Evolutionary conservation across 2,888 invertebrate species (phyloP), one percentile per base, ranked within the genome.

Genomic region (Pristionchus maxplancki): DNA sequence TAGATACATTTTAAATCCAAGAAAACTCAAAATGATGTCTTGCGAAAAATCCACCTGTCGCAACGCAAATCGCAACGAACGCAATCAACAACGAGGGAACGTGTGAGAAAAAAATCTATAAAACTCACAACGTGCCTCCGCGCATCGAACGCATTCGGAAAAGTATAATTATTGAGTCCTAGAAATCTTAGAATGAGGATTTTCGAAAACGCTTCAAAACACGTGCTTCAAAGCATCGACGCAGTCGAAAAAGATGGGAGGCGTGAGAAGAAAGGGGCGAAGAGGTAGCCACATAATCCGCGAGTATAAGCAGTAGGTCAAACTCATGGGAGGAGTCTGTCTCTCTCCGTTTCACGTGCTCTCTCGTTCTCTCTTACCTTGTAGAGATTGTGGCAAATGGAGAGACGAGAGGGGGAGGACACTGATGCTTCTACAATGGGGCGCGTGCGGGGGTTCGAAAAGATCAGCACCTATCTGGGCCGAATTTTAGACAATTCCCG

Each of bases 281-380:
- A 20, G 24, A 58, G 58, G 6, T n/a, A 53, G n/a, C 58, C n/a
- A n/a, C 58, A 58, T 58, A 58, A 58, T 58, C n/a, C 58, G 24
- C 58, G n/a, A 50, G 58, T 58, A 58, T 58, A 58, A 58, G 58
- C 58, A 58, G 58, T 58, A 58, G 58, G 58, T 58, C 58, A 58
- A 58, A 58, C 58, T 58, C n/a, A 58, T n/a, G 58, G n/a, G 58
- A n/a, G 58, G 58, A 1, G 58, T n/a, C 58, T n/a, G n/a, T 8
- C 6, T 58, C n/a, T 58, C 58, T 58, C 8, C n/a, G 9, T 1
- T n/a, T n/a, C n/a, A 4, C n/a, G n/a, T 9, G 58, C 5, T 58
- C n/a, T 58, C n/a, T 58, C n/a, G n/a, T 44, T 6, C 11, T 44
- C 44, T 44, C 44, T 44, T 9, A 44, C 44, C 44, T 6, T n/a